Base-by-base conservation (phyloP, 1,140 invertebrate species). In the Drosophila tropicalis region DNA sequence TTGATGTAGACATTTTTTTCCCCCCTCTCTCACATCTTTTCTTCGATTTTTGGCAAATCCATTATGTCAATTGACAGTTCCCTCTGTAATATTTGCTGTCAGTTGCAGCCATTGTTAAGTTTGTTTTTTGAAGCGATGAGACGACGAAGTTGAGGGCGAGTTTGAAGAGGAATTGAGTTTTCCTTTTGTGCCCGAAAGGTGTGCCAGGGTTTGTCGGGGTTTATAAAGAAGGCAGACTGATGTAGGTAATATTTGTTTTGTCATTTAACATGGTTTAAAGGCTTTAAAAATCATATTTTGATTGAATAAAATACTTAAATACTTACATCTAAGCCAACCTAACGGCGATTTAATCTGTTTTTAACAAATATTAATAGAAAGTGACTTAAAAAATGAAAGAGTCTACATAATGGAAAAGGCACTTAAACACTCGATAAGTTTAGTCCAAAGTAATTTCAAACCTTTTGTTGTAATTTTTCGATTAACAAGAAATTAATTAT, bases 31-130 rank as follows among this genome's bases (percentile, higher is more conserved):
- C 73, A 10, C 79, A 84, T 79, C 32, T 17, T 70, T 71, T 63
- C 67, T 77, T 66, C 74, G 70, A 74, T 82, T 90, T 81, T 87
- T 84, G 83, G 82, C 80, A 90, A 90, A 90, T 84, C 82, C 87
- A 90, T 90, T 90, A 87, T 90, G 72, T 90, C 82, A 90, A 90
- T 90, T 90, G 87, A 90, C 87, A 90, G 82, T 83, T 85, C 75
- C 17, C 34, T 68, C 67, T 67, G 73, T 79, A 87, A 90, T 90
- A 90, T 90, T 90, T 83, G 80, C 87, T 90, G 87, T 90, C 87
- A 90, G 87, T 90, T 87, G 87, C 87, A 90, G 87, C 72, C 61
- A 72, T 89, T 89, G 81, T 82, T 81, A 62, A 65, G 70, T 76
- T 85, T 77, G 67, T 77, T 81, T 76, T 62, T 61, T 51, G 61